Conservation (phyloP, 2,888 invertebrate species). For the Bugulina stolonifera region DNA sequence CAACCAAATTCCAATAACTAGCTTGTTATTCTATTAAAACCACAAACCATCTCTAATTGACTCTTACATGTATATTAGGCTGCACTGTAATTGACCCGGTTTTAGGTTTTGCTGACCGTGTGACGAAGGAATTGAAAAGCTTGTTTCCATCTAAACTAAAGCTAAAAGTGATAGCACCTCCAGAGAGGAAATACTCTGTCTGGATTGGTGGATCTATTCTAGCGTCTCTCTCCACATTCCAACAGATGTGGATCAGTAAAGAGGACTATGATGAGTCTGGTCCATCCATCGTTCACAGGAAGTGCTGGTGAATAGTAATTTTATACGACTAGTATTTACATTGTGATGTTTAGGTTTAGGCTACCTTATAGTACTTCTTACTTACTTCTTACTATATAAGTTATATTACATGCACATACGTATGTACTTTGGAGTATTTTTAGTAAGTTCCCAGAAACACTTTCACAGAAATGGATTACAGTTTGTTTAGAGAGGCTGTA, state of each 20-base stretch:
- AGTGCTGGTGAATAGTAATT: neutral
- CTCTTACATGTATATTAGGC: too few relatives aligned
- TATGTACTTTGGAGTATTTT: too few relatives aligned
- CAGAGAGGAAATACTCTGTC: constrained; percentile 83
- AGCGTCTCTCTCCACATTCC: constrained; percentile 37
- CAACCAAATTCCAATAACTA: too few relatives aligned
- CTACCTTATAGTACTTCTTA: neutral
- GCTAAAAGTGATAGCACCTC: constrained; percentile 89
- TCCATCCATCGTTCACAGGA: constrained; percentile 27
- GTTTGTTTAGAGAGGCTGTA: too few relatives aligned
- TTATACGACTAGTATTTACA: neutral
- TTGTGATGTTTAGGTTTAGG: neutral
- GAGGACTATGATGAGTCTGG: constrained; percentile 37
- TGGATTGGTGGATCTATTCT: constrained; percentile 62
- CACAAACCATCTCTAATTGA: too few relatives aligned
- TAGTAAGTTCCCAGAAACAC: too few relatives aligned
- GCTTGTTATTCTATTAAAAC: too few relatives aligned
- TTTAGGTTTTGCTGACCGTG: constrained; percentile 45
- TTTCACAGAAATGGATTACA: too few relatives aligned
- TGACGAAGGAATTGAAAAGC: constrained; percentile 59
- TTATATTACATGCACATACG: too few relatives aligned
- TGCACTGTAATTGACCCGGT: too few relatives aligned
- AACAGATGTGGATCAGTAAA: constrained; percentile 44
- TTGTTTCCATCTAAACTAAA: constrained; percentile 77
- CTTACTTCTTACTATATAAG: neutral